Conservation (phyloP, 2,888 invertebrate genomes). For the Colostygia pectinataria region DNA sequence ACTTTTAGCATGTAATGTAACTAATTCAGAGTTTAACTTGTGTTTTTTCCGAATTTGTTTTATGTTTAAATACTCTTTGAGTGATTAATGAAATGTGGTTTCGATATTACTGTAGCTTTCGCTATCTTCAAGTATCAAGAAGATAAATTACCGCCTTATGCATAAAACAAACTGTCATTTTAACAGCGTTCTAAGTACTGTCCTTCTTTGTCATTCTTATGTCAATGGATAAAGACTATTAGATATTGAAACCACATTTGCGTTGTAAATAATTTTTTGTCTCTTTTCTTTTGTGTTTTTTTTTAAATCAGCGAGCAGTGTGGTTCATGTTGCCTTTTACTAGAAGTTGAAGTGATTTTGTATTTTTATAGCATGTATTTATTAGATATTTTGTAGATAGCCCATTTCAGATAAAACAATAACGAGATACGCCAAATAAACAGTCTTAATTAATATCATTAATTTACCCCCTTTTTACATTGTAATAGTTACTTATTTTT, state of each 20-base stretch:
- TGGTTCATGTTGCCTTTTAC: conserved; percentile 52
- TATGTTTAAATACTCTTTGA: conserved; percentile 20
- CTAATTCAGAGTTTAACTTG: conserved; percentile 29
- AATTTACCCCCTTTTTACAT: neutral
- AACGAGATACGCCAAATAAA: neutral
- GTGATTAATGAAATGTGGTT: conserved; percentile 29
- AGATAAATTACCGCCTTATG: too few relatives aligned
- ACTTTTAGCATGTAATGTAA: conserved; percentile 31
- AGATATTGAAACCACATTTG: conserved; percentile 30
- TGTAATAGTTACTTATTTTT: too few relatives aligned
- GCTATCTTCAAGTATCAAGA: too few relatives aligned
- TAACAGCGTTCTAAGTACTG: too few relatives aligned
- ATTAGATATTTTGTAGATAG: conserved; percentile 28
- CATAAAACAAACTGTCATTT: too few relatives aligned
- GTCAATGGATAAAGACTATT: too few relatives aligned
- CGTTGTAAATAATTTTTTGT: conserved; percentile 41
- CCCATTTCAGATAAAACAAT: conserved; percentile 13
- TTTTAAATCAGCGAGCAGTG: conserved; percentile 57
- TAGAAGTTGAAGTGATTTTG: conserved; percentile 19
- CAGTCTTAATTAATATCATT: too few relatives aligned
- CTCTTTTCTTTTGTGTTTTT: conserved; percentile 49
- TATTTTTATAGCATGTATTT: conserved; percentile 28
- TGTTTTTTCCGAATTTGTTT: conserved; percentile 24
- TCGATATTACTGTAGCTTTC: conserved; percentile 18
- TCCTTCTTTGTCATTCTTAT: too few relatives aligned